Percentiles rank a stretch among this genome's conserved stretches.
Conservation (phyloP, 2,113 vertebrate genomes). For the Poeciliopsis retropinna region DNA sequence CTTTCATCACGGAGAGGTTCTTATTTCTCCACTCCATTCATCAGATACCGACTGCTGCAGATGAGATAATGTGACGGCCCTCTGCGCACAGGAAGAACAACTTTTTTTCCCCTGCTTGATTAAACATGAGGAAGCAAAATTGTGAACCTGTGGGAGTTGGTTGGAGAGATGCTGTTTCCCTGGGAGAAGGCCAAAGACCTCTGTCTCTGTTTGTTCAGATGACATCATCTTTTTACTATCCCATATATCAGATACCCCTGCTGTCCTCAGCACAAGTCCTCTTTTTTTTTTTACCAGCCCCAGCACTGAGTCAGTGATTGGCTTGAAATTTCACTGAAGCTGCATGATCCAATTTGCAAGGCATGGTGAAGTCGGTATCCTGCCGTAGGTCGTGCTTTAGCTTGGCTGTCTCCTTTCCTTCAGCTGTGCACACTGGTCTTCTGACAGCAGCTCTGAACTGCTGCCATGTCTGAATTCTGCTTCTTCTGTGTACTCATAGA, state of each 20-base stretch:
- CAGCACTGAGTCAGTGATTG: conserved; percentile 57
- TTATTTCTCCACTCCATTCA: conserved; percentile 10
- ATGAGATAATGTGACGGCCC: conserved; percentile 70
- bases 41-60: conserved; percentile 31
- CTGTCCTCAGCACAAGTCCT: conserved; percentile 66
- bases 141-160: conserved; percentile 43
- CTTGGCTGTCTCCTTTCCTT: conserved; percentile 16
- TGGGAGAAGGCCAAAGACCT: conserved; percentile 67
- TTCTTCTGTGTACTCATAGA: conserved; percentile 27
- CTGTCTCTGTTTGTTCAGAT: conserved; percentile 79
- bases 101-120: conserved; percentile 53
- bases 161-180: conserved; percentile 53
- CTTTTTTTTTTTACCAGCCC: conserved; percentile 43
- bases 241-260: conserved; percentile 73
- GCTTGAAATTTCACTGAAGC: conserved; percentile 52
- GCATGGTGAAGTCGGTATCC: conserved; percentile 9
- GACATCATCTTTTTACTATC: conserved; percentile 81
- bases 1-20: conserved; percentile 24
- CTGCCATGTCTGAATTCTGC: conserved; percentile 34
- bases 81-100: conserved; percentile 64
- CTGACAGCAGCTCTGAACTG: conserved; percentile 20
- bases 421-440: conserved; percentile 1
- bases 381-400: conserved; percentile 35
- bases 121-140: conserved; percentile 69
- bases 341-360: conserved; percentile 19